Base-by-base conservation (phyloP, 2,888 invertebrate species). In the Mesochorus sp. region DNA sequence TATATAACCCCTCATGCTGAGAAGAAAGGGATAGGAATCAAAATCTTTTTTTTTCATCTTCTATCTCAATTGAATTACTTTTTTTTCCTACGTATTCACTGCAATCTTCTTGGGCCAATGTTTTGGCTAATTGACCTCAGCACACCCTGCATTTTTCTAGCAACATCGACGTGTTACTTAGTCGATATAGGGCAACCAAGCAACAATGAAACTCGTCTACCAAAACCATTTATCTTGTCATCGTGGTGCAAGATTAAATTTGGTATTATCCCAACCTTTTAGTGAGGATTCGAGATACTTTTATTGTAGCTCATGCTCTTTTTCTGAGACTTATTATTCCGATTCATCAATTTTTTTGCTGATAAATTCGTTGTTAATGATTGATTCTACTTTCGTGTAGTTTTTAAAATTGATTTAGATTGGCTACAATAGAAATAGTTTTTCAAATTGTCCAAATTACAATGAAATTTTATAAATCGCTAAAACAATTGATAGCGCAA, bases 11-110 rank as follows among this genome's bases (percentile, higher is more conserved):
- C 75, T 62, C 66, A 55, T 21, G 61, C 28, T 2, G 55, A n/a
- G 24, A 21, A 47, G 59, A 44, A 71, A 39, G 42, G 53, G 44
- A 26, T 47, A 49, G 62, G 78, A 59, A 64, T 70, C 59, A 31
- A 14, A 49, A 49, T 49, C 59, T 42, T 19, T 39, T 34, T 57
- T 39, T 51, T 51, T 47, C 68, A n/a, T 74, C 76, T 82, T 83
- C 83, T 82, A 86, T 87, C 86, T 87, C 87, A 89, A 90, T 90
- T 89, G 87, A 89, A 90, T 91, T 90, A 89, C 88, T 90, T 90
- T 89, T 89, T 75, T 68, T 39, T 47, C 87, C 85, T 79, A 81
- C 81, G 82, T 84, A 85, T 86, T 85, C 87, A 84, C 83, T 79
- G 81, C 55, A 57, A 31, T 67, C 42, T 66, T 66, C 42, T 67